Percentiles rank a stretch among this genome's conserved stretches.
These are phyloP conservation scores for Bombus confusus DNA, from an alignment of 1,140 invertebrate species.

Conservation along the genomic window DNA sequence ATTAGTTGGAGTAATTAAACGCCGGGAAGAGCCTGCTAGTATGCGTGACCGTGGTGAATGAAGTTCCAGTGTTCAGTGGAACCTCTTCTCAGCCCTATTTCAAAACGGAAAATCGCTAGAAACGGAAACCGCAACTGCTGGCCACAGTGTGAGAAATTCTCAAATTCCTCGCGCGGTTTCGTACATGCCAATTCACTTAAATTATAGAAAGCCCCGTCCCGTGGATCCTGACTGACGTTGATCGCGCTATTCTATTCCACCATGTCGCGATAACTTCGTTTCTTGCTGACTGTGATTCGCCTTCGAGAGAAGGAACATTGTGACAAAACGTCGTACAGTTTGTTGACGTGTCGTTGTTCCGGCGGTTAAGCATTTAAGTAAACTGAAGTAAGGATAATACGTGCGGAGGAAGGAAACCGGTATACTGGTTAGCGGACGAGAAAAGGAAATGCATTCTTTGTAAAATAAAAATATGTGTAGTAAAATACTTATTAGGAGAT, in stretches of 20 bases:
- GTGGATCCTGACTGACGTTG: background rate
- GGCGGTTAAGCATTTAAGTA: background rate
- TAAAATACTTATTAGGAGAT: too few species aligned
- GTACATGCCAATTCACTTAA: constrained; percentile 22
- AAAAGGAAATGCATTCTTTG: too few species aligned
- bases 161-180: constrained; percentile 37
- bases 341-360: background rate
- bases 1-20: constrained; percentile 11
- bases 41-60: background rate
- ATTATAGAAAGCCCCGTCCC: constrained; percentile 10
- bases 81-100: constrained; percentile 4
- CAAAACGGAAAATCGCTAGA: constrained; percentile 22
- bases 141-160: constrained; percentile 3
- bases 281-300: background rate
- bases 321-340: background rate
- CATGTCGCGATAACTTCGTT: background rate
- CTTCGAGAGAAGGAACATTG: background rate
- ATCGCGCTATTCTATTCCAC: constrained; percentile 5
- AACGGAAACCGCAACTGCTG: constrained; percentile 47
- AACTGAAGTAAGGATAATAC: background rate
- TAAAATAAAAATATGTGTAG: too few species aligned
- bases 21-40: background rate
- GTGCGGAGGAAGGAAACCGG: too few species aligned
- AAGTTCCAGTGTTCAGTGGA: background rate
- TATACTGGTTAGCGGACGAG: too few species aligned